Conservation (phyloP, 1,140 invertebrate species). For the Brachionus koreanus region DNA sequence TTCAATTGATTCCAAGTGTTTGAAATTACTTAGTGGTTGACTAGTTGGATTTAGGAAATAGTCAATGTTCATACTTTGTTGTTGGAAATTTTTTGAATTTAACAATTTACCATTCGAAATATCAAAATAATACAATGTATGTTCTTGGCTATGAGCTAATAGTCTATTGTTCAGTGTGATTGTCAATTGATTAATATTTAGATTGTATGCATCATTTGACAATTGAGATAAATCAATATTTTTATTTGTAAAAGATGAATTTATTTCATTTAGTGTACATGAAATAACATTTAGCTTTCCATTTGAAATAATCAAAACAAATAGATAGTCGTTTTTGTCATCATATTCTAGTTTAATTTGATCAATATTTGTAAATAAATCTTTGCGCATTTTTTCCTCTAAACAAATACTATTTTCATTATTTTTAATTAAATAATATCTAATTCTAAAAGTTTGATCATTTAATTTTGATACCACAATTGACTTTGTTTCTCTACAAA, state of each 20-base stretch:
- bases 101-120: not conserved
- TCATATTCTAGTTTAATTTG: not conserved
- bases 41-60: no score
- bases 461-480: not conserved
- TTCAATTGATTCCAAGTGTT: not conserved
- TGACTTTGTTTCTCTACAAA: not conserved
- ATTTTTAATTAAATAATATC: not conserved
- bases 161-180: no score
- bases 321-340: not conserved
- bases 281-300: not conserved
- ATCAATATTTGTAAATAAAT: not conserved
- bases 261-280: not conserved
- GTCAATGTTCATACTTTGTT: no score
- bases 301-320: not conserved
- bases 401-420: not conserved
- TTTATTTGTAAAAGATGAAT: no score
- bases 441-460: not conserved
- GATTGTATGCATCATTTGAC: no score
- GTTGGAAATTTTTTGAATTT: conserved; percentile 11
- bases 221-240: not conserved
- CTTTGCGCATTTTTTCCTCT: not conserved
- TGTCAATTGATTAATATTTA: no score
- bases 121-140: not conserved
- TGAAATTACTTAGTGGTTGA: not conserved
- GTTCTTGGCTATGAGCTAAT: no score